phyloP scores from a whole-genome alignment of 2,113 vertebrate genomes.

The Casuarius casuarius region DNA sequence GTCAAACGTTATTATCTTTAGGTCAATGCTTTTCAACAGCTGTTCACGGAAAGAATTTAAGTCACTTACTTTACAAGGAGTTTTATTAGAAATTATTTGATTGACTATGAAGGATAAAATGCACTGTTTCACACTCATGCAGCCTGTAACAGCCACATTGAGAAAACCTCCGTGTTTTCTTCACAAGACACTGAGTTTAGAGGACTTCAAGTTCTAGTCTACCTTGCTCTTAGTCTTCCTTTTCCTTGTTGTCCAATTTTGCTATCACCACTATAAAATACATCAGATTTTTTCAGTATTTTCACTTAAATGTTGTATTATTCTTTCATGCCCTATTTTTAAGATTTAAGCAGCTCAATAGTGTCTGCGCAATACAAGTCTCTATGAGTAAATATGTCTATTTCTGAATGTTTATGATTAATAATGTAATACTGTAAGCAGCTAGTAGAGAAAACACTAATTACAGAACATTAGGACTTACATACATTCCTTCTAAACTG shows the following conservation, averaged over 20 bases:
- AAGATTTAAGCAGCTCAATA: not conserved
- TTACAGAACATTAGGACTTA: not conserved
- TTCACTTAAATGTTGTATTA: not conserved
- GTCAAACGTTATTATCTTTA: not conserved
- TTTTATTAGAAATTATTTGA: not conserved
- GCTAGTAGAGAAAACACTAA: not conserved
- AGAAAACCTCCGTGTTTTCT: not conserved
- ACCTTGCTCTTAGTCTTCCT: not conserved
- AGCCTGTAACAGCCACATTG: not conserved
- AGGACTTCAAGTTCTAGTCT: not conserved
- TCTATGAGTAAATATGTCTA: not conserved
- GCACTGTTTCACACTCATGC: not conserved
- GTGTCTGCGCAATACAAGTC: not conserved
- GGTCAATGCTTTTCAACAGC: not conserved
- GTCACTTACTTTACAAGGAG: not conserved
- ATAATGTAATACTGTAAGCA: not conserved
- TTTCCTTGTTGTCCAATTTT: not conserved
- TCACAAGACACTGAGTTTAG: not conserved
- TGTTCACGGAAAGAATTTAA: not conserved
- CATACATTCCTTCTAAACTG: not conserved
- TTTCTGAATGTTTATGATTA: not conserved
- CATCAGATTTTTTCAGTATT: constrained; percentile 1
- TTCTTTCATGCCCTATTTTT: not conserved
- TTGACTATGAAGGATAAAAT: not conserved
- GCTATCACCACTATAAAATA: not conserved